Conservation (phyloP, 37 sponge, comb jelly and placozoan genomes). For the Amphimedon queenslandica region DNA sequence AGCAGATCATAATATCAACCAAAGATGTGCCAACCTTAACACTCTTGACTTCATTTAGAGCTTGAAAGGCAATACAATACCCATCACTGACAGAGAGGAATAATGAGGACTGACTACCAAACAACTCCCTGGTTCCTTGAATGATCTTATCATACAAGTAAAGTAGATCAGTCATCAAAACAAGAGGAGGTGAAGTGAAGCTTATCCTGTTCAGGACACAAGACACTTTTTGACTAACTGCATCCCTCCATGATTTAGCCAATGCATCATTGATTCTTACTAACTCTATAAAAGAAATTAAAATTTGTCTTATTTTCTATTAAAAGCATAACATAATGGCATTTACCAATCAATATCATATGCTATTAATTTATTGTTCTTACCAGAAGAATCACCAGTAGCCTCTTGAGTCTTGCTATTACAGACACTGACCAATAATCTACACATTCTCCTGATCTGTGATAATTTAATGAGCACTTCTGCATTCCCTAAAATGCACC, state of each 20-base stretch:
- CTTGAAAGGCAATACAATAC: slow-evolving; percentile 45
- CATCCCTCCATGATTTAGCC: slow-evolving; percentile 37
- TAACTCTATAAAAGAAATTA: too few species aligned
- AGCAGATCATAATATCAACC: background rate
- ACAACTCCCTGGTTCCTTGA: slow-evolving; percentile 68
- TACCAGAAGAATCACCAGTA: too few species aligned
- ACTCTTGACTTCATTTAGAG: slow-evolving; percentile 42
- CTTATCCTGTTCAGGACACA: too few species aligned
- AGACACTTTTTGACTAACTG: slow-evolving; percentile 8
- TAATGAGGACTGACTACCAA: slow-evolving; percentile 66
- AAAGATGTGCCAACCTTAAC: slow-evolving; percentile 37
- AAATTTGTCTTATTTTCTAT: background rate
- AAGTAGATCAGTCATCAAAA: slow-evolving; percentile 21
- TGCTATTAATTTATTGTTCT: too few species aligned
- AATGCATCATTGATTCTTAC: slow-evolving; percentile 29
- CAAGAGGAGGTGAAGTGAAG: slow-evolving; percentile 18
- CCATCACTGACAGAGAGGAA: slow-evolving; percentile 63
- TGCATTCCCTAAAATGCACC: too few species aligned
- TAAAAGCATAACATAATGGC: background rate
- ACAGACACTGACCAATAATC: too few species aligned
- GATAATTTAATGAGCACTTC: slow-evolving; percentile 26
- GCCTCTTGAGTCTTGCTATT: too few species aligned
- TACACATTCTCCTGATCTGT: slow-evolving; percentile 57
- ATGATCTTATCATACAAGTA: slow-evolving; percentile 42
- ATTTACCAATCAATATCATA: too few species aligned